These are phyloP conservation scores for Oreotrochilus melanogaster DNA, from an alignment of 2,113 vertebrate genomes.

Conservation along the genomic window DNA sequence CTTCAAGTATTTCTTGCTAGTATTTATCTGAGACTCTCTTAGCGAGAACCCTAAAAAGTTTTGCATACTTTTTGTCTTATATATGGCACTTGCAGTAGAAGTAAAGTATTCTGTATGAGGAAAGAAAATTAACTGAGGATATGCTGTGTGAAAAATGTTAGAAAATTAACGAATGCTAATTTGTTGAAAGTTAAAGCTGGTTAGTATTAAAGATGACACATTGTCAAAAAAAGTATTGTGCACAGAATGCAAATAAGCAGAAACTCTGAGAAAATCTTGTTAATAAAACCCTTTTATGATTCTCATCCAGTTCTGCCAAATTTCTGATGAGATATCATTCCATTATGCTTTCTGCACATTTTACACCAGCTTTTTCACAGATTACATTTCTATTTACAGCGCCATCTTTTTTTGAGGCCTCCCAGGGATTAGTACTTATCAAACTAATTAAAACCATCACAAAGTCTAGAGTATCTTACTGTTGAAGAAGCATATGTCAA, in stretches of 20 bases:
- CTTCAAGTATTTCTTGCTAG: not conserved
- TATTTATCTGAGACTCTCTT: not conserved
- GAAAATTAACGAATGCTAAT: not conserved
- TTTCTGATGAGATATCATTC: too few relatives aligned
- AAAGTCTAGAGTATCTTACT: not conserved
- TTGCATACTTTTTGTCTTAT: not conserved
- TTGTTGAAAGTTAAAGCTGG: not conserved
- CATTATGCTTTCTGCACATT: not conserved
- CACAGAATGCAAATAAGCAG: not conserved
- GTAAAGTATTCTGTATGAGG: not conserved
- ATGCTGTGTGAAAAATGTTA: not conserved
- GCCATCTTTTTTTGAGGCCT: not conserved
- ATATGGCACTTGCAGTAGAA: not conserved
- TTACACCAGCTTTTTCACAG: rapidly evolving
- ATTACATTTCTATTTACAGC: not conserved
- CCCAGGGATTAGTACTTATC: too few relatives aligned
- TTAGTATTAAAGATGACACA: not conserved
- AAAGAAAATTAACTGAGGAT: not conserved
- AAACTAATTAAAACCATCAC: not conserved
- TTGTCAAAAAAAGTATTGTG: not conserved
- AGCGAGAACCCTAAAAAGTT: not conserved
- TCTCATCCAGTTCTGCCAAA: not conserved
- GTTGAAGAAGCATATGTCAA: not conserved
- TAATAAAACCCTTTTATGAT: rapidly evolving
- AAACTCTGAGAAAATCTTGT: not conserved